Conservation (phyloP, 2,888 invertebrate genomes). For the Rhamnusium bicolor region DNA sequence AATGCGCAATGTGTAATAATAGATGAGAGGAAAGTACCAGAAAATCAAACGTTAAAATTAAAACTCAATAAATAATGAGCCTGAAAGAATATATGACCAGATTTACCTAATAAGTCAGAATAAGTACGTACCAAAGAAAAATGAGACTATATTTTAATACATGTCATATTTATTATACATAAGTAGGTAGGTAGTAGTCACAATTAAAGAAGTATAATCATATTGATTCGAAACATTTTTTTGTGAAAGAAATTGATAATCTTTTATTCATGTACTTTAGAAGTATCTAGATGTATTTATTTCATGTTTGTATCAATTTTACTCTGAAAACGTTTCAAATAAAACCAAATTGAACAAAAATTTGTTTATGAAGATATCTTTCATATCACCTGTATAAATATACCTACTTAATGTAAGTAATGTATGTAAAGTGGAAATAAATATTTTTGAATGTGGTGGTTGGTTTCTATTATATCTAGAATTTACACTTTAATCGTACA, state of each 20-base stretch:
- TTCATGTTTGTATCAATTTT: not conserved
- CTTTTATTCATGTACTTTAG: too few species aligned
- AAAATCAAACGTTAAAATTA: constrained; percentile 36
- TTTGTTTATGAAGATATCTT: not conserved
- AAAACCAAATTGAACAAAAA: not conserved
- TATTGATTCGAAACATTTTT: not conserved
- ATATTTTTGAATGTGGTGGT: not conserved
- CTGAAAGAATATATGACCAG: not conserved
- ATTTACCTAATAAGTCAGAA: not conserved
- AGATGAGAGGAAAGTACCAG: constrained; percentile 41
- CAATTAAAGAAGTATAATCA: not conserved
- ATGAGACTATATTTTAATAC: not conserved
- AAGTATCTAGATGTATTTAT: too few species aligned
- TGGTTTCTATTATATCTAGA: not conserved
- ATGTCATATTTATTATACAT: not conserved
- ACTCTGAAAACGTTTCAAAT: not conserved
- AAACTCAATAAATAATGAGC: constrained; percentile 17
- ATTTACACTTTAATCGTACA: too few species aligned
- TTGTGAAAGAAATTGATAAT: not conserved
- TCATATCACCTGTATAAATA: not conserved
- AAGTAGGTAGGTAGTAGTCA: not conserved
- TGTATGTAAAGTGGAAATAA: not conserved
- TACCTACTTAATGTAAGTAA: not conserved
- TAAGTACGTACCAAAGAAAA: not conserved
- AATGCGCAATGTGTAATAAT: constrained; percentile 67